Percentiles rank a stretch among this genome's conserved stretches.
phyloP scores from a whole-genome alignment of 2,888 invertebrate genomes.

The Oscheius sp. region DNA sequence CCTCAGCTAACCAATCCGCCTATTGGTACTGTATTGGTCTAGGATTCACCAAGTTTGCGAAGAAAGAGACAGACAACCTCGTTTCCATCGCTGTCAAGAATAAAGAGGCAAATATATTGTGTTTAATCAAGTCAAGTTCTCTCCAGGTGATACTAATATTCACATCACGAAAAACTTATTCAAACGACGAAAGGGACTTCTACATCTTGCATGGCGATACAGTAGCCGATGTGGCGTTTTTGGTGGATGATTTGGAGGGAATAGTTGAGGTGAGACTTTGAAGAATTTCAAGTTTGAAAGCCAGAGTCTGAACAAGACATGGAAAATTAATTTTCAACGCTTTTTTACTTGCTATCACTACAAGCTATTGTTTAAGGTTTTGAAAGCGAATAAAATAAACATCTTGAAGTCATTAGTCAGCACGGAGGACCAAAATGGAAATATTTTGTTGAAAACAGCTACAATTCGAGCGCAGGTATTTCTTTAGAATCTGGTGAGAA shows the following conservation, averaged over 20 bases:
- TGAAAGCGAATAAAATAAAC: neutral
- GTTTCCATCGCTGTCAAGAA: constrained; percentile 56
- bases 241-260: constrained; percentile 87
- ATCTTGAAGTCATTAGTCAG: neutral
- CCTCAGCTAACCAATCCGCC: constrained; percentile 60
- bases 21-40: constrained; percentile 66
- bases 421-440: no score
- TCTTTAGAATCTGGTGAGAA: neutral
- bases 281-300: neutral
- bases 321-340: neutral
- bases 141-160: constrained; percentile 88
- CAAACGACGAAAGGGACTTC: constrained; percentile 78
- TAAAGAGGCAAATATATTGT: no score
- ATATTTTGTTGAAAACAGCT: constrained; percentile 61
- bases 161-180: constrained; percentile 79
- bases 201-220: constrained; percentile 91
- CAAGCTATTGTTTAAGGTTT: no score
- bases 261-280: constrained; percentile 77
- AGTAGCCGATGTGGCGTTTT: constrained; percentile 92
- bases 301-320: neutral
- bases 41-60: constrained; percentile 61
- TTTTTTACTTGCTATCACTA: no score
- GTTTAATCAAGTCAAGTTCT: no score
- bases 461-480: constrained; percentile 37
- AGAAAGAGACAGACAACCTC: constrained; percentile 33